Percentiles rank a stretch among this genome's conserved stretches.
Conservation (phyloP, 2,797 vertebrate genomes). For the Gobionotothen gibberifrons region DNA sequence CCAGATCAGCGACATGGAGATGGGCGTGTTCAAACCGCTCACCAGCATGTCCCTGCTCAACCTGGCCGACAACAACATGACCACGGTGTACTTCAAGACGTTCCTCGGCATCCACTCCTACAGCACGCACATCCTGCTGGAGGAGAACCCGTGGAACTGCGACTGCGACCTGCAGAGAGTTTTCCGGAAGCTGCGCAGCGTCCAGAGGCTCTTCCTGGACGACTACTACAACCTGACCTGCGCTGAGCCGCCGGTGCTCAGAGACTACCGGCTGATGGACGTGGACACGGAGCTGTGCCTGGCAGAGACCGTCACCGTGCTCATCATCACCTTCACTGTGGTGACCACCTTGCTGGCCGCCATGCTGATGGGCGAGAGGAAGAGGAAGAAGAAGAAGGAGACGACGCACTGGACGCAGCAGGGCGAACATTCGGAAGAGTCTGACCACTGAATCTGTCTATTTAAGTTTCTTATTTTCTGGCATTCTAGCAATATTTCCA, state of each 20-base stretch:
- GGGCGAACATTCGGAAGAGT: conserved; percentile 78
- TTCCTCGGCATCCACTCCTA: conserved; percentile 84
- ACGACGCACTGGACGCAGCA: conserved; percentile 85
- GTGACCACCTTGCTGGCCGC: conserved; percentile 85
- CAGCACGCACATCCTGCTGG: conserved; percentile 85
- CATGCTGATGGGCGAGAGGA: conserved; percentile 86
- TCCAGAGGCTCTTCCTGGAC: conserved; percentile 84
- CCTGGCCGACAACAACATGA: conserved; percentile 79
- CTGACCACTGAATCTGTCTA: conserved; percentile 67
- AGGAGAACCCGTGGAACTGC: conserved; percentile 86
- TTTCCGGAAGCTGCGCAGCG: conserved; percentile 83
- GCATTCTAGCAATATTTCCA: not conserved
- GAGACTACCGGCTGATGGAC: conserved; percentile 67
- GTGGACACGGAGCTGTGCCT: conserved; percentile 85
- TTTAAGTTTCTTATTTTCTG: not conserved
- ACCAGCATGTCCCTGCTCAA: conserved; percentile 82
- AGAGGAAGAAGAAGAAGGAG: conserved; percentile 81
- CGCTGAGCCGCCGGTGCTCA: conserved; percentile 68
- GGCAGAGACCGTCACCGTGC: conserved; percentile 87
- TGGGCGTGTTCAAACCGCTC: conserved; percentile 78
- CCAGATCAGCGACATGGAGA: conserved; percentile 73
- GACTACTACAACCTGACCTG: conserved; percentile 86
- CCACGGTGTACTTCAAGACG: conserved; percentile 81
- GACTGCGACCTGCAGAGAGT: conserved; percentile 89
- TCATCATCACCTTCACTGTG: conserved; percentile 87